These are phyloP conservation scores for Cephus pygmeus DNA, from an alignment of 2,888 invertebrate species.

Conservation along the genomic window DNA sequence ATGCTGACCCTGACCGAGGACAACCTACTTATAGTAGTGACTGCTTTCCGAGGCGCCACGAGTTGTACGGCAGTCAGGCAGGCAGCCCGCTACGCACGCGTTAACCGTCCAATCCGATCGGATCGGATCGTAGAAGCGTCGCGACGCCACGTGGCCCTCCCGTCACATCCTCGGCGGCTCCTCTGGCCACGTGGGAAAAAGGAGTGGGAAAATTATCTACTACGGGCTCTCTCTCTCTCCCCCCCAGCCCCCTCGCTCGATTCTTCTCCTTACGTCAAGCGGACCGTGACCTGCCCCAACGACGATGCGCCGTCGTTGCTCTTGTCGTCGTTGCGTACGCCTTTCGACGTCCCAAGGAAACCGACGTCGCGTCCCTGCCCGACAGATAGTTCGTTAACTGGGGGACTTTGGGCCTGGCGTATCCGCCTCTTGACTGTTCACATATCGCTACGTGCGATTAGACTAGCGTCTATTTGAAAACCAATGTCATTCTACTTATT, in stretches of 20 bases:
- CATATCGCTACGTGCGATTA: background rate
- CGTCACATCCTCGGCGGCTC: background rate
- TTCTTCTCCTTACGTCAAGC: constrained; percentile 4
- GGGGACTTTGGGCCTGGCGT: background rate
- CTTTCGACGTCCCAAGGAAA: background rate
- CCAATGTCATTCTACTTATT: no score
- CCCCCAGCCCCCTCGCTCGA: background rate
- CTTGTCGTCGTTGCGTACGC: background rate
- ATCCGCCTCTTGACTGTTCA: no score
- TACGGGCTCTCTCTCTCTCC: no score
- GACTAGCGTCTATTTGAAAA: background rate
- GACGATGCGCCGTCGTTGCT: background rate
- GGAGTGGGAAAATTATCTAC: constrained; percentile 8
- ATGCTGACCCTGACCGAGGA: constrained; percentile 47
- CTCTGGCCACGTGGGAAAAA: background rate
- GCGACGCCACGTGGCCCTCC: constrained; percentile 1
- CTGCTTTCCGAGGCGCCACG: background rate
- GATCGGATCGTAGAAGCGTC: background rate
- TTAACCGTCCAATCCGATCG: background rate
- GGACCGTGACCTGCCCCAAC: constrained; percentile 5
- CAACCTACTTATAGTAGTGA: constrained; percentile 42
- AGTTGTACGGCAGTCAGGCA: background rate
- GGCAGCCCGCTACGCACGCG: background rate
- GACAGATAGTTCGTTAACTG: background rate
- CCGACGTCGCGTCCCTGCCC: background rate